A percentile compares a stretch with the other conserved stretches of the same genome.
These are phyloP conservation scores for Cyprinus carpio DNA, from an alignment of 2,113 vertebrate genomes.

Conservation along the genomic window DNA sequence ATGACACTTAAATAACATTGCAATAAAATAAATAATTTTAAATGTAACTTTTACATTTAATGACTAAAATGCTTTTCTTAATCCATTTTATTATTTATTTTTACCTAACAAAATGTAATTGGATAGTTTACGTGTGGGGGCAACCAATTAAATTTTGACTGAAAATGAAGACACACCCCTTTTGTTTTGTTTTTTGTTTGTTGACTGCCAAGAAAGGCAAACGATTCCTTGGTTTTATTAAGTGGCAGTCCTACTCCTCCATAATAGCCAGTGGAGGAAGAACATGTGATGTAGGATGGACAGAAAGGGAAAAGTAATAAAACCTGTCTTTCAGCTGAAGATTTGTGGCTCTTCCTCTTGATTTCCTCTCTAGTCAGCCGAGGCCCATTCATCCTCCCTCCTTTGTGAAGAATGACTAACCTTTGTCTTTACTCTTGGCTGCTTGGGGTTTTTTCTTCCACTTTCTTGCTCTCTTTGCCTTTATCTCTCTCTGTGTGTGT, in stretches of 20 bases:
- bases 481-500: slow-evolving; percentile 50
- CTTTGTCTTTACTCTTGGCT: slow-evolving; percentile 3
- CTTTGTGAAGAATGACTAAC: slow-evolving; percentile 25
- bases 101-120: not conserved
- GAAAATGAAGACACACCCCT: not conserved
- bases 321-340: slow-evolving; percentile 14
- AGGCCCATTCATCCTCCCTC: slow-evolving; percentile 19
- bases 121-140: not conserved
- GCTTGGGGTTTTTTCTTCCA: not conserved
- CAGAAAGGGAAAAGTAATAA: slow-evolving; percentile 50
- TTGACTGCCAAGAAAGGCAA: not conserved
- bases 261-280: not conserved
- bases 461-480: slow-evolving; percentile 51
- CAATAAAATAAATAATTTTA: not conserved
- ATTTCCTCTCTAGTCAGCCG: slow-evolving; percentile 1
- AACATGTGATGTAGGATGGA: not conserved
- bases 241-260: not conserved
- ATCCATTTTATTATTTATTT: not conserved
- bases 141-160: not conserved
- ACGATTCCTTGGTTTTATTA: not conserved
- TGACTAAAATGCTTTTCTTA: not conserved
- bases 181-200: not conserved
- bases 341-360: slow-evolving; percentile 26
- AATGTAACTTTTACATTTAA: not conserved
- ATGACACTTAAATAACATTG: not conserved